Base-by-base conservation (phyloP, 2,113 vertebrate species). In the Salvelinus namaycush region DNA sequence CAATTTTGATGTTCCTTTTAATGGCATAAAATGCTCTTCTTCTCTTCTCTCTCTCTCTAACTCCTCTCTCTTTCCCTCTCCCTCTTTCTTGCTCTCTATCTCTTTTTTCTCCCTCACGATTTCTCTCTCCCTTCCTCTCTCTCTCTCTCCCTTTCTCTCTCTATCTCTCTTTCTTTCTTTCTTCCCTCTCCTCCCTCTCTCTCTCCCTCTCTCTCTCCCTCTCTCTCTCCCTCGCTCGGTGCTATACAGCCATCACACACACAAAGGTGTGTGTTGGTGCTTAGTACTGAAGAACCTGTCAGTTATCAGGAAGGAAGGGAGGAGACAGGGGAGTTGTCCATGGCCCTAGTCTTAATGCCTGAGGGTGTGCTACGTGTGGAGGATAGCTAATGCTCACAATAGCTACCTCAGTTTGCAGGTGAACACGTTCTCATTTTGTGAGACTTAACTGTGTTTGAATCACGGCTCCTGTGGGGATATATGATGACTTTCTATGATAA, bases 181-280 rank as follows among this genome's bases (percentile, higher is more conserved):
- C 16, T 59, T 49, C 57, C 9, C 16, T 54, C 44, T 83, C 90
- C 89, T 93, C 91, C 87, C 87, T 91, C 89, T 90, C 92, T 89
- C 87, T 83, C 89, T 93, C 91, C 87, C 87, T 91, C 89, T 90
- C 92, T 89, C 87, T 83, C 91, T 90, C 90, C 92, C 93, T 89
- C 89, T 83, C 91, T 90, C 88, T 90, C 89, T 93, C 92, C 88
- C 87, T 92, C 89, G 90, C 92, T 89, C 88, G 82, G 87, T 81
- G 70, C 84, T 81, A 83, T 87, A 76, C 83, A 84, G 86, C 84
- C 91, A 86, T 90, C 86, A 86, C 91, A 86, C 87, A 90, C 79
- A 79, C 75, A 81, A 80, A 79, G 79, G 87, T 88, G 83, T 74
- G 31, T 73, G 85, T 84, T 78, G 85, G 85, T 88, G 88, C 88